These are phyloP conservation scores for Phacellophora camtschatica DNA, from an alignment of 30 jellyfish, hydroid and myxozoan species.

Conservation along the genomic window DNA sequence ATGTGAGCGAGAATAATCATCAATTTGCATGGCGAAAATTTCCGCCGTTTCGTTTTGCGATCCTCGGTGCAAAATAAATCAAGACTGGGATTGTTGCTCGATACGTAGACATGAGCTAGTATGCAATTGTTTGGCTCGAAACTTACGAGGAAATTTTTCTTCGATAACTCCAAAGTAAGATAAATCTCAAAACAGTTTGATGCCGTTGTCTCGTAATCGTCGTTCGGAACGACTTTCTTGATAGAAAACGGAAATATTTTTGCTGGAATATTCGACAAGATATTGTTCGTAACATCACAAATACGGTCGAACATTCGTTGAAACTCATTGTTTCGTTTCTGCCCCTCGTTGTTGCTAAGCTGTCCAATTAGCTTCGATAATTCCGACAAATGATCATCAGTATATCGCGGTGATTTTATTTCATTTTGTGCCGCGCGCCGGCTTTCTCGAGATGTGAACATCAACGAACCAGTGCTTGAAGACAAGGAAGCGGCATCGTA, in stretches of 20 bases:
- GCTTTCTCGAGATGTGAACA: constrained; percentile 20
- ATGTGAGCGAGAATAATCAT: constrained; percentile 76
- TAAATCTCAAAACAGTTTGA: constrained; percentile 50
- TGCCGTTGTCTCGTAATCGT: constrained; percentile 66
- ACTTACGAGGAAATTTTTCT: constrained; percentile 14
- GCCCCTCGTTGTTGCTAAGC: constrained; percentile 70
- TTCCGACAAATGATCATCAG: constrained; percentile 47
- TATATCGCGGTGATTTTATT: constrained; percentile 45
- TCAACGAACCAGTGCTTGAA: constrained; percentile 51
- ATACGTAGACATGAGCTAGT: constrained; percentile 51
- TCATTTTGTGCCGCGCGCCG: constrained; percentile 21
- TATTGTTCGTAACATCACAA: constrained; percentile 57
- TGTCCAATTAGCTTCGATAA: constrained; percentile 48
- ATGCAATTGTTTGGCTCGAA: not conserved
- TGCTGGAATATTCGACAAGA: constrained; percentile 48
- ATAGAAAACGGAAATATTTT: constrained; percentile 55
- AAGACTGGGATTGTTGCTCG: constrained; percentile 18
- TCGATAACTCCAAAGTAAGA: constrained; percentile 12
- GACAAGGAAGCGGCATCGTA: constrained; percentile 36
- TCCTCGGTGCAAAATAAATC: constrained; percentile 66
- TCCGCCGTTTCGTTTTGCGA: not conserved
- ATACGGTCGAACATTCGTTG: constrained; percentile 21
- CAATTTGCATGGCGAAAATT: constrained; percentile 77
- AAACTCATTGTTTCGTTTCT: constrained; percentile 38
- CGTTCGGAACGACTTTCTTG: constrained; percentile 13